Conservation (phyloP, 2,113 vertebrate genomes). For the Xenopus laevis region DNA sequence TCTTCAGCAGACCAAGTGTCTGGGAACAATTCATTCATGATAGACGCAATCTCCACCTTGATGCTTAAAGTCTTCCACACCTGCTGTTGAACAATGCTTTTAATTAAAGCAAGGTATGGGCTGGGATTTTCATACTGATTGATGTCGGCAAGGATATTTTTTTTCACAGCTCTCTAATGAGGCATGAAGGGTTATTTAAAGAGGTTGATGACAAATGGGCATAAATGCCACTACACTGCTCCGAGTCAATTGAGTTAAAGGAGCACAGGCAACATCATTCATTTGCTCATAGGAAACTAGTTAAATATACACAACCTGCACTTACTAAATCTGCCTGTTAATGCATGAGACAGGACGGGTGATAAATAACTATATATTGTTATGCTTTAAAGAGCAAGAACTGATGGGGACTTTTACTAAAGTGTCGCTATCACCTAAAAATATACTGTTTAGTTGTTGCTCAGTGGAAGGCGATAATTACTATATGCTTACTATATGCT, state of each 20-base stretch:
- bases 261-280: too few relatives aligned
- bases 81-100: constrained; percentile 14
- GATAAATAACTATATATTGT: too few relatives aligned
- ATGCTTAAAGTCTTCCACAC: constrained; percentile 13
- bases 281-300: too few relatives aligned
- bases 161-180: constrained; percentile 12
- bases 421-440: too few relatives aligned
- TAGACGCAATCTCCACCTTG: constrained; percentile 14
- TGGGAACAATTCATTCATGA: background rate
- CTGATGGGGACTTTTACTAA: too few relatives aligned
- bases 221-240: background rate
- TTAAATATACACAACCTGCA: too few relatives aligned
- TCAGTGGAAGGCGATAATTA: too few relatives aligned
- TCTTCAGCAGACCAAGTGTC: background rate
- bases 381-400: too few relatives aligned
- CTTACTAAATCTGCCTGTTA: too few relatives aligned
- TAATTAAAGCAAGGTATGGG: constrained; percentile 8
- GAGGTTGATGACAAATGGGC: background rate
- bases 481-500: too few relatives aligned
- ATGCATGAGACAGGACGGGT: too few relatives aligned
- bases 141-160: background rate
- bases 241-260: background rate
- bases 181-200: constrained; percentile 6
- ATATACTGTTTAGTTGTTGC: too few relatives aligned
- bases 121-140: constrained; percentile 7